Percentiles rank a stretch among this genome's conserved stretches.
Conservation (phyloP, 2,888 invertebrate genomes). For the Tanypteryx hageni region DNA sequence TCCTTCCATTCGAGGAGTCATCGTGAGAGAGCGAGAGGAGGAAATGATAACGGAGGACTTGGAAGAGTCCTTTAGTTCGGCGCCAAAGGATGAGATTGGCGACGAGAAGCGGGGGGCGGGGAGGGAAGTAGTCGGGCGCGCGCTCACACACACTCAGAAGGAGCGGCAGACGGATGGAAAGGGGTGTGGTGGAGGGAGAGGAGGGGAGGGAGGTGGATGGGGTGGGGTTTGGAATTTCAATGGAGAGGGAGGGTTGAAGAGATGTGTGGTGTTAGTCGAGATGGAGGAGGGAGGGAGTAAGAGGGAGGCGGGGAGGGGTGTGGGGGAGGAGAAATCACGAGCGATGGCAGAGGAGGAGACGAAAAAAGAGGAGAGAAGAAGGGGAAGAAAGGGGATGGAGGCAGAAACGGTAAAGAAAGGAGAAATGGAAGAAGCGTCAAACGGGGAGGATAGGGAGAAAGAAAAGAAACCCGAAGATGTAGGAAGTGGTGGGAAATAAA, state of each 20-base stretch:
- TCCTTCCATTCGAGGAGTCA: conserved; percentile 9
- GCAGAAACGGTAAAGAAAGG: neutral
- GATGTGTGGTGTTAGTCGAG: neutral
- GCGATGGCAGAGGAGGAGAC: neutral
- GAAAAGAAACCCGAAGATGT: too few species aligned
- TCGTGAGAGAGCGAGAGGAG: neutral
- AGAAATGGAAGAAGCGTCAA: neutral
- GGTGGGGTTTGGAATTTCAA: conserved; percentile 36
- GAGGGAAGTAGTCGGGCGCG: too few species aligned
- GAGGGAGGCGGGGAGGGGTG: neutral
- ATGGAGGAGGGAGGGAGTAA: neutral
- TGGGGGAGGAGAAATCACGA: neutral
- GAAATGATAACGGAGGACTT: neutral
- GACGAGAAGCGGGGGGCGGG: neutral
- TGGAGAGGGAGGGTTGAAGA: conserved; percentile 2
- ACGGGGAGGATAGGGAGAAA: neutral
- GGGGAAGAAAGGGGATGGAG: neutral
- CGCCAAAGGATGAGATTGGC: neutral
- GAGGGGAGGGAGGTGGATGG: neutral
- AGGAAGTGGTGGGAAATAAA: too few species aligned
- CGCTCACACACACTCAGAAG: neutral
- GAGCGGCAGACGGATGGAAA: neutral
- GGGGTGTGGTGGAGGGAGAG: neutral
- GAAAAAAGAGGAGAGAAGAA: neutral
- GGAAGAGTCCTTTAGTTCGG: neutral